Evolutionary conservation across 1,140 invertebrate genomes (phyloP).

Genomic region (Eurosta solidaginis): DNA sequence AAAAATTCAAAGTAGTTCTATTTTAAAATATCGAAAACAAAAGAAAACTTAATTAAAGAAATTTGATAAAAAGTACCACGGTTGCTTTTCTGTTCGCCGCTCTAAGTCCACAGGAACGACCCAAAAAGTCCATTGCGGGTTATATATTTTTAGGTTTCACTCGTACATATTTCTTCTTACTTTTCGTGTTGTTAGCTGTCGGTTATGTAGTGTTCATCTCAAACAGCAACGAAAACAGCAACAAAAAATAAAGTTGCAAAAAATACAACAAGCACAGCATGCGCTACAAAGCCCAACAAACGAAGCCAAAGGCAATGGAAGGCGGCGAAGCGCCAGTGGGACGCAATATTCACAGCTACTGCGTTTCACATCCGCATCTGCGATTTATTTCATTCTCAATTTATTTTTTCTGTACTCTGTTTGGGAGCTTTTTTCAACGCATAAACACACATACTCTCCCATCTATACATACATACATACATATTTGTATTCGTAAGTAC

Average conservation of each 20-base stretch:
- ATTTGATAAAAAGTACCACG: too few relatives aligned
- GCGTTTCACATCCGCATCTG: slow-evolving; percentile 24
- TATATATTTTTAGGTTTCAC: not conserved
- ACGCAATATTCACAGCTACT: not conserved
- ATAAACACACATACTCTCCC: not conserved
- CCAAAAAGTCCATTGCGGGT: too few relatives aligned
- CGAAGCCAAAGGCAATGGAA: not conserved
- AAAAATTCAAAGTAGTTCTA: too few relatives aligned
- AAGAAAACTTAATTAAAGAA: too few relatives aligned
- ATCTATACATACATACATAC: not conserved
- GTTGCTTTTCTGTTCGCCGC: too few relatives aligned
- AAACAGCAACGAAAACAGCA: not conserved
- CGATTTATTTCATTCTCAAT: slow-evolving; percentile 14
- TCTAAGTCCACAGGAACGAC: too few relatives aligned
- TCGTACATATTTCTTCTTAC: not conserved
- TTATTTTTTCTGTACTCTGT: not conserved
- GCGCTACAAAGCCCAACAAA: not conserved
- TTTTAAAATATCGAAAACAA: too few relatives aligned
- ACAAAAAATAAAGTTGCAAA: not conserved
- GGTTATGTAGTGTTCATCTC: not conserved
- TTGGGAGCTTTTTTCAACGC: not conserved
- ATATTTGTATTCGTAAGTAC: too few relatives aligned
- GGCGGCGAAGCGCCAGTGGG: not conserved
- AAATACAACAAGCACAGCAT: not conserved
- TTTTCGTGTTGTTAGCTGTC: not conserved